phyloP scores from a whole-genome alignment of 35 echinoderm and acorn worm species.

The Ptychodera flava region DNA sequence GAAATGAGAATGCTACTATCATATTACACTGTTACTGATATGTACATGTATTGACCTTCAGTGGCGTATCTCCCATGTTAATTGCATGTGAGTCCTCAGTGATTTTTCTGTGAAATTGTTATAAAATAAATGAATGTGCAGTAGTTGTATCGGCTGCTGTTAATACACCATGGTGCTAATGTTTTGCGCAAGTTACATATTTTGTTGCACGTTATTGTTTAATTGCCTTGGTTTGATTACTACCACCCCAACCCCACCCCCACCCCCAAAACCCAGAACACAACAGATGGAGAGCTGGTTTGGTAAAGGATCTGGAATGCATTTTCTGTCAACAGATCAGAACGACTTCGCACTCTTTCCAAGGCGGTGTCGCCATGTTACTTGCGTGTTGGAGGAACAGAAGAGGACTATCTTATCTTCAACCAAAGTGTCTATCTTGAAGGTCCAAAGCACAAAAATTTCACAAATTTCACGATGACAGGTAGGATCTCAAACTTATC shows the following conservation, averaged over 20 bases:
- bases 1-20: no score
- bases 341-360: background rate
- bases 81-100: no score
- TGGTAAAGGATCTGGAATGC: background rate
- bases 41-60: no score
- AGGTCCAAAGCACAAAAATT: background rate
- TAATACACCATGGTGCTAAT: no score
- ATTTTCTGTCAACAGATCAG: background rate
- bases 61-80: no score
- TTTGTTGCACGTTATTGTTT: no score
- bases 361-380: background rate
- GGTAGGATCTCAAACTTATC: background rate
- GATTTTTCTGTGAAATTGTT: no score
- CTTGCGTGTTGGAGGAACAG: slow-evolving; percentile 11
- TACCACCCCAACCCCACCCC: background rate
- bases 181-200: no score
- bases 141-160: no score
- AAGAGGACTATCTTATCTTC: background rate
- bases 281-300: background rate
- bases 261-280: background rate
- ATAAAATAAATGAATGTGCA: no score
- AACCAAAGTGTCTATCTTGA: background rate
- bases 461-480: slow-evolving; percentile 7
- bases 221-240: background rate
- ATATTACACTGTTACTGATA: no score